These are phyloP conservation scores for Monopterus albus DNA, from an alignment of 2,113 vertebrate genomes.

Conservation along the genomic window DNA sequence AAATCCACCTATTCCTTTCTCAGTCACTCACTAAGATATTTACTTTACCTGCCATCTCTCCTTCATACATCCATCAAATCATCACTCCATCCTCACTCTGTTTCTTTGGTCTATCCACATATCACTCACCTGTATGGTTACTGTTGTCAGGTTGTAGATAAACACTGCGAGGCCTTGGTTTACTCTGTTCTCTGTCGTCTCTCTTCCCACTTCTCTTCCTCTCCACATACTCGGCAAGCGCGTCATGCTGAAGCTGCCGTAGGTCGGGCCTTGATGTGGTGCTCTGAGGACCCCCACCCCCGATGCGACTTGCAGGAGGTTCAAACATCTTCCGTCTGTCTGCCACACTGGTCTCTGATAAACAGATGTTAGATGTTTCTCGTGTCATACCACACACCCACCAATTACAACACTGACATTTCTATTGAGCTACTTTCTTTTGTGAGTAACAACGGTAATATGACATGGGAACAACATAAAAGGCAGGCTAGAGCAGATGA, in stretches of 20 bases:
- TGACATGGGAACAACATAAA: no score
- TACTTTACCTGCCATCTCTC: background rate
- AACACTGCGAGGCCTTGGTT: constrained; percentile 82
- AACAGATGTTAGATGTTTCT: background rate
- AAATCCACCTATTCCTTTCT: background rate
- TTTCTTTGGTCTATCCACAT: background rate
- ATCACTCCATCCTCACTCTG: background rate
- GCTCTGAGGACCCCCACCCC: constrained; percentile 57
- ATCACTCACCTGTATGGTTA: constrained; percentile 44
- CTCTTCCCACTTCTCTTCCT: constrained; percentile 85
- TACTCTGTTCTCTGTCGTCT: constrained; percentile 18
- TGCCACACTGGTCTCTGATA: constrained; percentile 85
- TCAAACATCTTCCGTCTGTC: constrained; percentile 92
- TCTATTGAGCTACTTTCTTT: background rate
- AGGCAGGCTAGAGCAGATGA: no score
- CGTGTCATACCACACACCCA: no score
- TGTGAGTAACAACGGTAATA: no score
- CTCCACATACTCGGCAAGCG: constrained; percentile 89
- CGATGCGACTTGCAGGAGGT: constrained; percentile 69
- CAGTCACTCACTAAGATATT: background rate
- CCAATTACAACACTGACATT: no score
- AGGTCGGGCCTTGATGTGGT: constrained; percentile 84
- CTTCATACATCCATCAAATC: background rate
- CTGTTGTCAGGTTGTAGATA: constrained; percentile 72
- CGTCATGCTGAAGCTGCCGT: constrained; percentile 92